phyloP scores from a whole-genome alignment of 2,797 vertebrate species.

The Ambastaia sidthimunki region DNA sequence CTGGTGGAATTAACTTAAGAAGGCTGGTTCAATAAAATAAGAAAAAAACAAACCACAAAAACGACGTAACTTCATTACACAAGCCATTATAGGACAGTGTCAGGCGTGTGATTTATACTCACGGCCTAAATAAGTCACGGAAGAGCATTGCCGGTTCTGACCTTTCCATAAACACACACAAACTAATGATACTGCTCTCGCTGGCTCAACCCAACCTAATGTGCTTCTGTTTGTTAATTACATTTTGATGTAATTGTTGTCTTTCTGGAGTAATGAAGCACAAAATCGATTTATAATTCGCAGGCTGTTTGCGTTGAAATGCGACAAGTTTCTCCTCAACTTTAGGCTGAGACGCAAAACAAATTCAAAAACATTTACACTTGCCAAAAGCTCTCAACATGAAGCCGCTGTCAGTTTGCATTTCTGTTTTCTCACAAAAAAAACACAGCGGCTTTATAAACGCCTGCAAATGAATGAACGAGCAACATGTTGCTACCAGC shows the following conservation, averaged over 20 bases:
- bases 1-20: slow-evolving; percentile 33
- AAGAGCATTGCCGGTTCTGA: slow-evolving; percentile 19
- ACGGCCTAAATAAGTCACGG: slow-evolving; percentile 20
- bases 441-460: not conserved
- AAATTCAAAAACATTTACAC: slow-evolving; percentile 47
- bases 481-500: slow-evolving; percentile 29
- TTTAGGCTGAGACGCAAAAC: slow-evolving; percentile 20
- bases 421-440: slow-evolving; percentile 26
- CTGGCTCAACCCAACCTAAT: slow-evolving; percentile 33
- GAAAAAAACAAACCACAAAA: not conserved
- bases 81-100: slow-evolving; percentile 18
- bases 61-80: slow-evolving; percentile 25
- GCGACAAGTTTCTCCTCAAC: slow-evolving; percentile 12
- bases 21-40: slow-evolving; percentile 5
- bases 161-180: slow-evolving; percentile 45
- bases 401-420: slow-evolving; percentile 6
- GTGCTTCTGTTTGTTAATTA: slow-evolving; percentile 56
- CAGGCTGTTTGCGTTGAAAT: not conserved
- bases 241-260: slow-evolving; percentile 58
- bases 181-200: slow-evolving; percentile 30
- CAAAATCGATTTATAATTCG: slow-evolving; percentile 56
- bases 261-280: slow-evolving; percentile 57
- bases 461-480: slow-evolving; percentile 6
- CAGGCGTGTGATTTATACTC: not conserved
- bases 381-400: slow-evolving; percentile 45